Conservation (phyloP, 2,113 vertebrate species). For the Semnornis frantzii region DNA sequence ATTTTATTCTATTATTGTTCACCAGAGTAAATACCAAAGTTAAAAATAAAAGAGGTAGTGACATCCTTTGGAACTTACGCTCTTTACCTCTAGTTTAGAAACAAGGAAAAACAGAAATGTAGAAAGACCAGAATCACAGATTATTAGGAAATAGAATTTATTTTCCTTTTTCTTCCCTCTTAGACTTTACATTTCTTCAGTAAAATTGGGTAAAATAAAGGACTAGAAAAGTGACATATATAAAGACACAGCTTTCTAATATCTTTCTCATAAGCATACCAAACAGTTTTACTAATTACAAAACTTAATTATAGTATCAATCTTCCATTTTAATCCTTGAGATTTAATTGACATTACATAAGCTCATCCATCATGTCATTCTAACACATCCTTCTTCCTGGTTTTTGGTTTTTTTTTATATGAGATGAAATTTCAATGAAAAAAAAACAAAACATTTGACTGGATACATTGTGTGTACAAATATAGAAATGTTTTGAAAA, state of each 20-base stretch:
- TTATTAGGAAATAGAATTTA: neutral
- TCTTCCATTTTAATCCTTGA: slow-evolving; percentile 51
- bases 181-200: neutral
- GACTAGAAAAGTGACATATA: neutral
- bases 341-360: slow-evolving; percentile 35
- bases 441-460: neutral
- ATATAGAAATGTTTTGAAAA: neutral
- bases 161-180: neutral
- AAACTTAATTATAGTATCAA: slow-evolving; percentile 51
- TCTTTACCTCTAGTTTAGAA: neutral
- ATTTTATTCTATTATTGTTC: no score
- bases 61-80: neutral
- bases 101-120: neutral
- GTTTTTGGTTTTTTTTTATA: neutral
- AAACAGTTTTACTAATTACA: slow-evolving; percentile 34
- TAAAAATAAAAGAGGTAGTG: neutral
- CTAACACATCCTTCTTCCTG: neutral
- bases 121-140: neutral
- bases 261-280: neutral
- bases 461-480: neutral
- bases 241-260: neutral
- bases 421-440: neutral
- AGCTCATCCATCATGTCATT: slow-evolving; percentile 51
- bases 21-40: neutral
- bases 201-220: neutral